A percentile compares a stretch with the other conserved stretches of the same genome.
Evolutionary conservation across 2,888 invertebrate genomes (phyloP).

Genomic region (Rhingia campestris): DNA sequence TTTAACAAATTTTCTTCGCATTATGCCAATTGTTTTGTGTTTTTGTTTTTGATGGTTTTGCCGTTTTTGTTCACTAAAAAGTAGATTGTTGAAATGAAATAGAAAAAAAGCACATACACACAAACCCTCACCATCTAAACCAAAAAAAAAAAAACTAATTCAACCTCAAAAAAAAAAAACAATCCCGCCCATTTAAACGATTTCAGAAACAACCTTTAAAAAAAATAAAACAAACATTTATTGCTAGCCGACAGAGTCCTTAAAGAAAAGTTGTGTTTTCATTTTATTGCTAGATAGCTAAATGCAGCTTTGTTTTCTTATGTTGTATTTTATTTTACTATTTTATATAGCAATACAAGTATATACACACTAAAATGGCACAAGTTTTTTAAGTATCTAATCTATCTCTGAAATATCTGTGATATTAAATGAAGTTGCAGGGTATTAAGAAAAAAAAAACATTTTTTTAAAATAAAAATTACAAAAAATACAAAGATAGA

Average conservation of each 20-base stretch:
- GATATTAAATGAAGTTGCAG: slow-evolving; percentile 82
- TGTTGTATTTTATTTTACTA: slow-evolving; percentile 43
- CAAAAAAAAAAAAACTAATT: slow-evolving; percentile 64
- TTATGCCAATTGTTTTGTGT: slow-evolving; percentile 47
- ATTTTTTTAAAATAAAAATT: slow-evolving; percentile 66
- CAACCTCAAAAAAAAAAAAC: slow-evolving; percentile 44
- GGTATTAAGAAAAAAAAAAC: slow-evolving; percentile 79
- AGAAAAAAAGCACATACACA: slow-evolving; percentile 34
- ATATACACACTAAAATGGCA: slow-evolving; percentile 77
- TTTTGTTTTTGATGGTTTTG: slow-evolving; percentile 53
- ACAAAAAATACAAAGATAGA: slow-evolving; percentile 69
- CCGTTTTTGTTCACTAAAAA: neutral
- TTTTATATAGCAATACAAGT: slow-evolving; percentile 66
- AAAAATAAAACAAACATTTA: slow-evolving; percentile 54
- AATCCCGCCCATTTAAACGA: slow-evolving; percentile 72
- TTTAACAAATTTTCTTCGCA: slow-evolving; percentile 53
- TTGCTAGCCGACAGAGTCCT: slow-evolving; percentile 72
- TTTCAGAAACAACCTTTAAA: slow-evolving; percentile 49
- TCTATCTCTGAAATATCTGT: slow-evolving; percentile 82
- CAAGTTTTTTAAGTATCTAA: slow-evolving; percentile 79
- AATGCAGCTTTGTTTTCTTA: slow-evolving; percentile 62
- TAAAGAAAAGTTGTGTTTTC: slow-evolving; percentile 21
- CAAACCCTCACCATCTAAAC: slow-evolving; percentile 67
- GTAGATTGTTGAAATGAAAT: slow-evolving; percentile 70
- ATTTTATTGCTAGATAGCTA: slow-evolving; percentile 60